Conservation (phyloP, 2,113 vertebrate species). For the Camelus dromedarius region DNA sequence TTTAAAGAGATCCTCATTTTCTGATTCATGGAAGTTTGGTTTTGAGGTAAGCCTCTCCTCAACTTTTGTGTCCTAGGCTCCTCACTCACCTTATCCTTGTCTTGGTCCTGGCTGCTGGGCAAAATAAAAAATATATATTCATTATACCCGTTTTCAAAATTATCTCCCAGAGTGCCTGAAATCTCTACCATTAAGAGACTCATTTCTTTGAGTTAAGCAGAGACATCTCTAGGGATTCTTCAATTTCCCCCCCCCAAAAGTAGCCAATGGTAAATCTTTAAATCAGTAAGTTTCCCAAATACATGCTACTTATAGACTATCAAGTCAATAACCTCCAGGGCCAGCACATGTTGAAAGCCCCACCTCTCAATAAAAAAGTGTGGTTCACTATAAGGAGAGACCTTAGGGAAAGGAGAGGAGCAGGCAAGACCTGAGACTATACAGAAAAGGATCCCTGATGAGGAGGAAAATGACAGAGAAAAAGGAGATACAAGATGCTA, state of each 20-base stretch:
- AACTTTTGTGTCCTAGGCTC: not conserved
- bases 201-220: not conserved
- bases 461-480: not conserved
- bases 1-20: not conserved
- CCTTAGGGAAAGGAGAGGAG: not conserved
- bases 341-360: not conserved
- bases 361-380: not conserved
- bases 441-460: not conserved
- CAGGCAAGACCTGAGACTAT: not conserved
- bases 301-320: not conserved
- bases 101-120: not conserved
- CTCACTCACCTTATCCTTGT: not conserved
- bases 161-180: not conserved
- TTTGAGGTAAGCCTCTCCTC: not conserved
- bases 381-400: not conserved
- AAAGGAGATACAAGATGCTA: not conserved
- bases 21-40: not conserved
- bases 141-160: not conserved
- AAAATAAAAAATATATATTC: slow-evolving; percentile 38
- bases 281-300: not conserved
- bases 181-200: not conserved
- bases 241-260: not conserved
- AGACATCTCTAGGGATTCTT: not conserved
- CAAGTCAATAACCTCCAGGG: not conserved
- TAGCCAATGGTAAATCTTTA: not conserved